Evolutionary conservation across 2,888 invertebrate species (phyloP), one percentile per base, ranked within the genome.

Genomic region (Gerosis bhagava): DNA sequence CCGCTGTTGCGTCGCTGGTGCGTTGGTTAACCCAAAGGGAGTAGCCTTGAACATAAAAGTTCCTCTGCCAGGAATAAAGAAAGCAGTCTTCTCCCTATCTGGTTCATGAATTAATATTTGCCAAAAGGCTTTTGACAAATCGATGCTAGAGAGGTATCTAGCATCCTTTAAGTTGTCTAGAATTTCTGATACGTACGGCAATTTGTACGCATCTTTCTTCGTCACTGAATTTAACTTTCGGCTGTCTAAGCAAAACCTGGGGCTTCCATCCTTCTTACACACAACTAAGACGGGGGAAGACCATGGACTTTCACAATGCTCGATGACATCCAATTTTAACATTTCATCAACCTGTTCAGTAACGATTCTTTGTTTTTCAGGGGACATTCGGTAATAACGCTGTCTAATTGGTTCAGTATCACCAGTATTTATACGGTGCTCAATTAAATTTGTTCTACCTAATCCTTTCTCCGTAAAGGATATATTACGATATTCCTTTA

Each of bases 371-470:
- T 51, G 52, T 32, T 57, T 57, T 31, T 53, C 55, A 1, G 55
- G 56, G 3, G 59, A 57, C 36, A 59, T 36, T 1, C 54, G 11
- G 22, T 56, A 56, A 15, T 48, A 52, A 5, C 59, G 29, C 15
- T 61, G 60, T 5, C 54, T 21, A n/a, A 62, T 56, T 7, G 61
- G 61, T n/a, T n/a, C 3, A 4, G 51, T 22, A 19, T 59, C 48
- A 0, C 61, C 62, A 2, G 63, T 64, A 37, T 62, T 51, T 8
- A 62, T 64, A 0, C 11, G 26, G 35, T 64, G 62, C 1, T 25
- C 34, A 7, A 60, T 44, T 4, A 62, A 34, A 17, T 43, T 6
- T 3, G 65, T 65, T n/a, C 46, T 15, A 16, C 59, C 60, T 13
- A 60, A 35, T n/a, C 59, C 60, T 21, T 37, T 49, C 1, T 19